Evolutionary conservation across 2,113 vertebrate genomes (phyloP).

Genomic region (Aramus guarauna): DNA sequence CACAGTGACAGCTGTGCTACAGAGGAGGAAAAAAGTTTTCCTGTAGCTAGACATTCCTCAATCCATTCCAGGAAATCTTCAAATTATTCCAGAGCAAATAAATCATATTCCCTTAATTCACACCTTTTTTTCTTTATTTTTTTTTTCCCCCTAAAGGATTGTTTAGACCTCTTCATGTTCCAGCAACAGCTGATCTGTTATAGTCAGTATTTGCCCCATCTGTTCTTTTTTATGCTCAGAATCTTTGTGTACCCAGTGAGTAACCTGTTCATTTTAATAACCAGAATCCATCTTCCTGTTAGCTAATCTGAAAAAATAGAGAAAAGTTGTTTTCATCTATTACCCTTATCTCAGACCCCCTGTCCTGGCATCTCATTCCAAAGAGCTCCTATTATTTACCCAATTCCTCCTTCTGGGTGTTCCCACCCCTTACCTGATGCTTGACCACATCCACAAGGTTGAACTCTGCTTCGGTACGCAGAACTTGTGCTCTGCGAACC

Average conservation of each 20-base stretch:
- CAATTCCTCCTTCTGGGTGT: neutral
- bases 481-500: neutral
- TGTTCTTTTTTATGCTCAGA: neutral
- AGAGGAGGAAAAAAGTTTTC: neutral
- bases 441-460: neutral
- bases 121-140: neutral
- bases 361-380: fast-evolving
- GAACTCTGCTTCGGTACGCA: fast-evolving
- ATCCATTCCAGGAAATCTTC: neutral
- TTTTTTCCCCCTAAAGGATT: neutral
- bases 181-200: neutral
- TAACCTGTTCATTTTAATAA: neutral
- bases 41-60: neutral
- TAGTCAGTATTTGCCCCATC: neutral
- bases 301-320: neutral
- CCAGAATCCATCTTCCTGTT: neutral
- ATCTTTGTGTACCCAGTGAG: neutral
- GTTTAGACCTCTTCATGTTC: neutral
- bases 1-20: neutral
- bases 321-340: neutral
- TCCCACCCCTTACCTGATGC: neutral
- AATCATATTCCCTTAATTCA: neutral
- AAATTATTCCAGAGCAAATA: neutral
- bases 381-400: neutral
- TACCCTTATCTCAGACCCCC: neutral